These are phyloP conservation scores for Pachymerium ferrugineum DNA, from an alignment of 2,888 invertebrate genomes.

Conservation along the genomic window DNA sequence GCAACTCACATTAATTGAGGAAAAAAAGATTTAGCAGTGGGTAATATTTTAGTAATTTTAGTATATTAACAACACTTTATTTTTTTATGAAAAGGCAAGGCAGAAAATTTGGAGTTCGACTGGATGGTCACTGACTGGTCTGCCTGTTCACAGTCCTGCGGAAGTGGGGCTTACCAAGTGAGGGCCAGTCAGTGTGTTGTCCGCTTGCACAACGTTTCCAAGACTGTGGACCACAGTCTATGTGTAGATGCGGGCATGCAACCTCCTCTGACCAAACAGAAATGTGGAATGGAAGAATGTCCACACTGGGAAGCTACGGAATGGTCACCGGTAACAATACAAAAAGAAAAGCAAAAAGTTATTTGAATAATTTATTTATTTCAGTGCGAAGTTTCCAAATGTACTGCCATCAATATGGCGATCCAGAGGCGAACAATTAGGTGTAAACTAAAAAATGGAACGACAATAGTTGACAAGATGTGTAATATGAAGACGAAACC, in stretches of 20 bases:
- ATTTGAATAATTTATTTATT: neutral
- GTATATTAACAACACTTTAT: too few species aligned
- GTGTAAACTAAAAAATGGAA: constrained; percentile 54
- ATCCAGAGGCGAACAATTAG: constrained; percentile 65
- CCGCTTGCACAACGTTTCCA: constrained; percentile 54
- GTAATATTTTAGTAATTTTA: too few species aligned
- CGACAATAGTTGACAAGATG: constrained; percentile 52
- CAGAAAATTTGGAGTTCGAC: constrained; percentile 59
- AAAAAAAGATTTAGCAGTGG: too few species aligned
- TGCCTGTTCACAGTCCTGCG: constrained; percentile 75
- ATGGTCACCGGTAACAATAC: constrained; percentile 55
- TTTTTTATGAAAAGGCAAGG: constrained; percentile 41
- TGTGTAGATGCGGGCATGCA: constrained; percentile 62
- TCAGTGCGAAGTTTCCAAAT: constrained; percentile 64
- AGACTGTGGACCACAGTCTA: constrained; percentile 59
- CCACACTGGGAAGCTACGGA: constrained; percentile 65
- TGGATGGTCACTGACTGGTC: constrained; percentile 84
- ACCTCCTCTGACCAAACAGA: constrained; percentile 57
- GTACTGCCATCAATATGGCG: constrained; percentile 69
- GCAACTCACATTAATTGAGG: too few species aligned
- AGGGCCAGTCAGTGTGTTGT: constrained; percentile 69
- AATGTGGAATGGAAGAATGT: constrained; percentile 63
- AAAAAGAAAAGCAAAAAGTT: neutral
- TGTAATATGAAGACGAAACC: constrained; percentile 72
- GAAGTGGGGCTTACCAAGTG: constrained; percentile 65